phyloP scores from a whole-genome alignment of 1,140 invertebrate species.

The Psix sp. region DNA sequence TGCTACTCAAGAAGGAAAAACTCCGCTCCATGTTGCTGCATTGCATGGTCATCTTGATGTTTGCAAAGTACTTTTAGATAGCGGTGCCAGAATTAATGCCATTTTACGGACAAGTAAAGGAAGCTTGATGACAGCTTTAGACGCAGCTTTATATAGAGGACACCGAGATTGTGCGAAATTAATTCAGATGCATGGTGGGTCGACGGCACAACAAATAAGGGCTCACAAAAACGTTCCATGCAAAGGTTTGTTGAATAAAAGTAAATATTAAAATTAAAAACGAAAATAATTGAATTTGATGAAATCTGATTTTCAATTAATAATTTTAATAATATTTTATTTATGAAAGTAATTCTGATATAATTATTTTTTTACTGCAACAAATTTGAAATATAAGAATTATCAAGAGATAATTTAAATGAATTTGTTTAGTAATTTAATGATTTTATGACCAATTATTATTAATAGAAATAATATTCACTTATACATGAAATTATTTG shows the following conservation, averaged over 20 bases:
- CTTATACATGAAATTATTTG: too few relatives aligned
- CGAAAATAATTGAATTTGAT: not conserved
- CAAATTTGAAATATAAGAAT: too few relatives aligned
- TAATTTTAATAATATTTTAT: not conserved
- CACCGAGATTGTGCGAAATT: slow-evolving; percentile 94
- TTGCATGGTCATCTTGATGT: slow-evolving; percentile 96
- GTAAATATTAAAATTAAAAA: slow-evolving; percentile 17
- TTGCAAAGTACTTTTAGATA: slow-evolving; percentile 91
- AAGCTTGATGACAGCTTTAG: slow-evolving; percentile 90
- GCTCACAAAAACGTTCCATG: slow-evolving; percentile 60
- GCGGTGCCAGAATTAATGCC: slow-evolving; percentile 88
- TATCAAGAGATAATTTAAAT: too few relatives aligned
- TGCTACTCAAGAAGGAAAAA: slow-evolving; percentile 94
- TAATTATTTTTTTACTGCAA: not conserved
- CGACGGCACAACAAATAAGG: slow-evolving; percentile 68
- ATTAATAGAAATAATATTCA: too few relatives aligned
- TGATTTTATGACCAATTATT: too few relatives aligned
- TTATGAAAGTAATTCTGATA: too few relatives aligned
- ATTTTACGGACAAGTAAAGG: slow-evolving; percentile 90
- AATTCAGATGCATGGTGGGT: slow-evolving; percentile 91
- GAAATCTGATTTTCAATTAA: not conserved
- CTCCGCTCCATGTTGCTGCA: slow-evolving; percentile 95
- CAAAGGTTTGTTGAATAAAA: slow-evolving; percentile 60
- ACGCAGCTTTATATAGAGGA: slow-evolving; percentile 91
- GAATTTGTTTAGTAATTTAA: too few relatives aligned